Evolutionary conservation across 2,888 invertebrate genomes (phyloP).

Genomic region (Rugalucina vietnamica): DNA sequence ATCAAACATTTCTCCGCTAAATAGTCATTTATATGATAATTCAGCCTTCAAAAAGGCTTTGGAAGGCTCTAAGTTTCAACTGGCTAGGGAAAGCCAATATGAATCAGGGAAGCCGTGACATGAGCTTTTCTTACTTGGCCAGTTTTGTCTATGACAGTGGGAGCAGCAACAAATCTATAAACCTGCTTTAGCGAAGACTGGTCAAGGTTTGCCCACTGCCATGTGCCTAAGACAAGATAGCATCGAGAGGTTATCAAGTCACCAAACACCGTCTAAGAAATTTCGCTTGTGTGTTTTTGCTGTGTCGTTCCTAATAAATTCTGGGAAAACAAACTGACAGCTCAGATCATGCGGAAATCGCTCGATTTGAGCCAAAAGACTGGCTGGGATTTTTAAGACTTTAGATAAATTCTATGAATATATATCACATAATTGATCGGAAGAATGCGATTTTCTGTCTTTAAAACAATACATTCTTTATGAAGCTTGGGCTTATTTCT

Average conservation of each 20-base stretch:
- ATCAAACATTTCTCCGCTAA: constrained; percentile 36
- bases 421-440: constrained; percentile 64
- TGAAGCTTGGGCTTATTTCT: constrained; percentile 43
- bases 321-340: constrained; percentile 34
- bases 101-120: constrained; percentile 34
- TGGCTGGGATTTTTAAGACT: constrained; percentile 44
- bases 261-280: no score
- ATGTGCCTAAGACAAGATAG: no score
- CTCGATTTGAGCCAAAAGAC: constrained; percentile 47
- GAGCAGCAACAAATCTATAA: no score
- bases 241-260: no score
- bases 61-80: background rate
- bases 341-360: constrained; percentile 60
- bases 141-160: no score
- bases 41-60: constrained; percentile 13
- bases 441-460: constrained; percentile 43
- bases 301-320: background rate
- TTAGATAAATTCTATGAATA: constrained; percentile 61
- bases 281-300: no score
- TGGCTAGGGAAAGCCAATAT: constrained; percentile 51
- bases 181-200: no score
- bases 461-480: constrained; percentile 56
- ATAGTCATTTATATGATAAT: constrained; percentile 68
- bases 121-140: no score
- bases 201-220: no score